Conservation (phyloP, 2,888 invertebrate species). For the Dexiosoma caninum region DNA sequence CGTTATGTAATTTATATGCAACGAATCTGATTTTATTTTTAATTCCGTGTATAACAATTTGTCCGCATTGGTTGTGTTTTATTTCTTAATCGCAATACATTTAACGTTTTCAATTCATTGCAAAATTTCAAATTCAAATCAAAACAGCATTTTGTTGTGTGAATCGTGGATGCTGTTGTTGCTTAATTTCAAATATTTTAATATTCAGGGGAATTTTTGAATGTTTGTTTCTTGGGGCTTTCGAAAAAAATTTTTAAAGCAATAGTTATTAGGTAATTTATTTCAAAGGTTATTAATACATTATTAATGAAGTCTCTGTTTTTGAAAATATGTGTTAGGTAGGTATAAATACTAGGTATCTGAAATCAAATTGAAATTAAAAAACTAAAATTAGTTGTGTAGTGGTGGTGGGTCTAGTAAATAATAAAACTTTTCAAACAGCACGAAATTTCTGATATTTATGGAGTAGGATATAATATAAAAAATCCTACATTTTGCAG, state of each 20-base stretch:
- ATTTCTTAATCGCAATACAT: constrained; percentile 1
- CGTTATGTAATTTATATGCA: background rate
- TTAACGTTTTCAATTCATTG: constrained; percentile 4
- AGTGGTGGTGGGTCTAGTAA: no score
- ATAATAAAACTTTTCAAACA: no score
- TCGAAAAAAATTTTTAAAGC: background rate
- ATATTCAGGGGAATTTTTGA: background rate
- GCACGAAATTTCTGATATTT: no score
- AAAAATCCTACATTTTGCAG: no score
- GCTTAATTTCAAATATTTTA: background rate
- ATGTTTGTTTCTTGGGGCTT: background rate
- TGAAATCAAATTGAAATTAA: no score
- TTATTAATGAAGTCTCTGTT: background rate
- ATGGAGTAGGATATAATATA: no score
- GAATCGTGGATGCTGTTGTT: background rate
- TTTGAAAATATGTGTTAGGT: background rate
- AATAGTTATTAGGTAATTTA: constrained; percentile 10
- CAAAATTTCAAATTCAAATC: background rate
- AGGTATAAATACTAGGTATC: no score
- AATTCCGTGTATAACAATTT: background rate
- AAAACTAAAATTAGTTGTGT: no score
- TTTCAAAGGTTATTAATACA: background rate
- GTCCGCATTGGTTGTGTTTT: background rate
- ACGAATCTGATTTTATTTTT: background rate
- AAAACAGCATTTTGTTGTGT: background rate